A percentile compares a stretch with the other conserved stretches of the same genome.
Evolutionary conservation across 2,888 invertebrate genomes (phyloP).

Genomic region (Limnephilus auricula): DNA sequence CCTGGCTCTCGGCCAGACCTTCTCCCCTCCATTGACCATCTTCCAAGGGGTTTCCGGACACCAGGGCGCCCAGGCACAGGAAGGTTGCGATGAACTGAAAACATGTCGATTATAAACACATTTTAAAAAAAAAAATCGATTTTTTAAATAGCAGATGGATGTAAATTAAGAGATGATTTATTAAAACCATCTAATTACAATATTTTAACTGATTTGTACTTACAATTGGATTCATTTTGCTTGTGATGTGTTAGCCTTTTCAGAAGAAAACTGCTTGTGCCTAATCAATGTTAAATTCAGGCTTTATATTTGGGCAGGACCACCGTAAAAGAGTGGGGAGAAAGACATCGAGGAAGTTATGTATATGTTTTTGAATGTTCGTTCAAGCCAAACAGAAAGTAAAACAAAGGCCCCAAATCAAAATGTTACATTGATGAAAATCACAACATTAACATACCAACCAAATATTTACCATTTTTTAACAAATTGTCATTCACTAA

Average conservation of each 20-base stretch:
- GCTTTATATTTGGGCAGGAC: too few relatives aligned
- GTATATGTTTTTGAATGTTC: too few relatives aligned
- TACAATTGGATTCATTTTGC: too few relatives aligned
- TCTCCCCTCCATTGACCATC: neutral
- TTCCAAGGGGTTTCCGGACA: too few relatives aligned
- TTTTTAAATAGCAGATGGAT: neutral
- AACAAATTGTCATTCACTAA: neutral
- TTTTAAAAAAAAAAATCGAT: too few relatives aligned
- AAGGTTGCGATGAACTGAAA: conserved; percentile 60
- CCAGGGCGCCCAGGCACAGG: conserved; percentile 52
- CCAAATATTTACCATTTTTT: neutral
- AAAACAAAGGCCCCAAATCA: neutral
- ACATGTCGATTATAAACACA: neutral
- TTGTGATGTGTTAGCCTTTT: too few relatives aligned
- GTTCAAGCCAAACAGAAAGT: neutral
- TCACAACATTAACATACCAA: neutral
- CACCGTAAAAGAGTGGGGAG: too few relatives aligned
- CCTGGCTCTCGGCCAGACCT: conserved; percentile 53
- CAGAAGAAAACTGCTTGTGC: too few relatives aligned
- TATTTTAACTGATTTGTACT: neutral
- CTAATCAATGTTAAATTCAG: too few relatives aligned
- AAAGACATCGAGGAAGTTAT: too few relatives aligned
- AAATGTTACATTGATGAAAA: neutral
- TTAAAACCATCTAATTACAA: neutral
- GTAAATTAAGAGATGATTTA: neutral